Evolutionary conservation across 1,140 invertebrate genomes (phyloP).

Genomic region (Scaptomyza montana): DNA sequence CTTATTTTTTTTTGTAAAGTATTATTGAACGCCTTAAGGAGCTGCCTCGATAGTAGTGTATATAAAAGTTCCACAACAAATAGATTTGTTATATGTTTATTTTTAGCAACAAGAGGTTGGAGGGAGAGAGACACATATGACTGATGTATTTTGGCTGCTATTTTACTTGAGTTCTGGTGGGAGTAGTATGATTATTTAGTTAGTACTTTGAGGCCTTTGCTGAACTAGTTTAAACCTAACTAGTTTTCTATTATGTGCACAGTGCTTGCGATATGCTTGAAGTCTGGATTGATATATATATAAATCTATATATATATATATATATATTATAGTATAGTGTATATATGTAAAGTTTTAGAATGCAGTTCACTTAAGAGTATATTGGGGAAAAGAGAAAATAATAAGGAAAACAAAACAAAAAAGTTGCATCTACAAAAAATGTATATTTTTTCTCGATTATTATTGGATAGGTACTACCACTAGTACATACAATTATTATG

Average conservation of each 20-base stretch:
- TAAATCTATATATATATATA: no score
- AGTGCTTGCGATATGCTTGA: slow-evolving; percentile 76
- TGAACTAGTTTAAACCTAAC: slow-evolving; percentile 40
- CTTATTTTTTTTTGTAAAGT: slow-evolving; percentile 5
- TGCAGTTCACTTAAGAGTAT: slow-evolving; percentile 50
- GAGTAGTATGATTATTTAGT: slow-evolving; percentile 14
- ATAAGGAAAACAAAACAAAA: slow-evolving; percentile 40
- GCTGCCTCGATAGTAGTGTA: slow-evolving; percentile 27
- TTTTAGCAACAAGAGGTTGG: slow-evolving; percentile 44
- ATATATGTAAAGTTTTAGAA: slow-evolving; percentile 32
- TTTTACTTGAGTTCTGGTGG: slow-evolving; percentile 57
- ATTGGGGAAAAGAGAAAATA: slow-evolving; percentile 29
- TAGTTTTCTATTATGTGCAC: slow-evolving; percentile 46
- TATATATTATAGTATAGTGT: slow-evolving; percentile 37
- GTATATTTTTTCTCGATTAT: slow-evolving; percentile 65
- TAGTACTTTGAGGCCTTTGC: slow-evolving; percentile 35
- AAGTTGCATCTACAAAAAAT: slow-evolving; percentile 68
- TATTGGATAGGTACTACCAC: slow-evolving; percentile 55
- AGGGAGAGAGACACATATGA: slow-evolving; percentile 42
- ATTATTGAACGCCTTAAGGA: slow-evolving; percentile 37
- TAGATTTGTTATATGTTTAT: no score
- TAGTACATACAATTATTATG: slow-evolving; percentile 59
- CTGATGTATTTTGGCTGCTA: slow-evolving; percentile 37
- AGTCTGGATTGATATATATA: slow-evolving; percentile 62
- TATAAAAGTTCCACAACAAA: slow-evolving; percentile 59